A percentile compares a stretch with the other conserved stretches of the same genome.
Conservation (phyloP, 2,888 invertebrate genomes). For the Zhuqinia jingwanae region DNA sequence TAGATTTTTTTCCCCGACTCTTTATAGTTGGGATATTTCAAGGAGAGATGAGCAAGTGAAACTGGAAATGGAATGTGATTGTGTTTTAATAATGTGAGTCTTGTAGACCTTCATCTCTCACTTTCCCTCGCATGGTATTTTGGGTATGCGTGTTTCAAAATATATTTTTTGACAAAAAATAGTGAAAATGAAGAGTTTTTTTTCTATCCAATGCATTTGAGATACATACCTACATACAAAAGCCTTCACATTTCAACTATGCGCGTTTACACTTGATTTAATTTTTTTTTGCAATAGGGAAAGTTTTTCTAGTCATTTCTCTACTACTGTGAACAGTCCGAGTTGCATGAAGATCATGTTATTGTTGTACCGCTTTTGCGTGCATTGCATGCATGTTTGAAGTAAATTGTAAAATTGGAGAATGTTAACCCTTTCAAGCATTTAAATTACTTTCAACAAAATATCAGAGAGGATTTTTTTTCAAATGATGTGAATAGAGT, state of each 20-base stretch:
- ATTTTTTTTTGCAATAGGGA: no score
- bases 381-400: no score
- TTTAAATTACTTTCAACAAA: no score
- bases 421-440: no score
- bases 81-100: not conserved
- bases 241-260: not conserved
- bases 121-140: not conserved
- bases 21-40: not conserved
- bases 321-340: no score
- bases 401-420: not conserved
- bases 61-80: conserved; percentile 20
- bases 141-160: not conserved
- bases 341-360: no score
- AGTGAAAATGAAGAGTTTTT: conserved; percentile 1
- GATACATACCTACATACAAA: not conserved
- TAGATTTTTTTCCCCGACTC: not conserved
- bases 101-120: not conserved
- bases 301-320: no score
- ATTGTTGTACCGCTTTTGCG: no score
- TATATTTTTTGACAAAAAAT: conserved; percentile 42
- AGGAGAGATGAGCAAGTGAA: not conserved
- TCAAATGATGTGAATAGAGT: no score
- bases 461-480: no score
- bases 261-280: no score
- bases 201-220: not conserved